A percentile compares a stretch with the other conserved stretches of the same genome.
phyloP scores from a whole-genome alignment of 2,797 vertebrate genomes.

The Oreonectes daqikongensis region DNA sequence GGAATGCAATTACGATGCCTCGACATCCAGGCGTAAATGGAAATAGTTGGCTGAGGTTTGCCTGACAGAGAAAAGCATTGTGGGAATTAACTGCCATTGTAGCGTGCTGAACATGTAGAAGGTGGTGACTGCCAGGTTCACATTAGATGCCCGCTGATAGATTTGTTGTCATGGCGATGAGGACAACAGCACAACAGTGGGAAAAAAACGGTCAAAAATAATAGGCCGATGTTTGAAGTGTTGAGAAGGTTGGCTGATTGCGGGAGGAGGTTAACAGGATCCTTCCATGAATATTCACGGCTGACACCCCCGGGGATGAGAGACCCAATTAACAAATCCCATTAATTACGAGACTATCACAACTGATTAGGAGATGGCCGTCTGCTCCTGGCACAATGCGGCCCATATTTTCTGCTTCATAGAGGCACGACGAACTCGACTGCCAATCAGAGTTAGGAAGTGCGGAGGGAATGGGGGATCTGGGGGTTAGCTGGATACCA shows the following conservation, averaged over 20 bases:
- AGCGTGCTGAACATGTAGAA: constrained; percentile 63
- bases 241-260: constrained; percentile 60
- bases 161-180: constrained; percentile 58
- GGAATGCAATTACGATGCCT: constrained; percentile 62
- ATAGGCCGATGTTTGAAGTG: constrained; percentile 54
- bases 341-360: constrained; percentile 78
- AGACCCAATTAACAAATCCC: constrained; percentile 77
- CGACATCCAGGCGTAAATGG: constrained; percentile 44
- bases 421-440: constrained; percentile 55
- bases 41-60: constrained; percentile 51
- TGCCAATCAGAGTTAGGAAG: constrained; percentile 63
- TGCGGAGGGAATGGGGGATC: constrained; percentile 50
- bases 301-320: constrained; percentile 62
- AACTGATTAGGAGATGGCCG: constrained; percentile 72
- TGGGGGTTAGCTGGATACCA: constrained; percentile 12
- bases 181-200: constrained; percentile 46
- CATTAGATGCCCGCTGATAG: constrained; percentile 43
- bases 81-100: constrained; percentile 61
- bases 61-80: constrained; percentile 62
- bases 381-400: constrained; percentile 67
- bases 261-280: constrained; percentile 66
- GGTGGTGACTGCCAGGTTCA: constrained; percentile 59
- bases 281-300: constrained; percentile 67
- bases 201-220: constrained; percentile 24
- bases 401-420: constrained; percentile 70